These are phyloP conservation scores for Apodemus sylvaticus DNA, from an alignment of 2,113 vertebrate species.

Conservation along the genomic window DNA sequence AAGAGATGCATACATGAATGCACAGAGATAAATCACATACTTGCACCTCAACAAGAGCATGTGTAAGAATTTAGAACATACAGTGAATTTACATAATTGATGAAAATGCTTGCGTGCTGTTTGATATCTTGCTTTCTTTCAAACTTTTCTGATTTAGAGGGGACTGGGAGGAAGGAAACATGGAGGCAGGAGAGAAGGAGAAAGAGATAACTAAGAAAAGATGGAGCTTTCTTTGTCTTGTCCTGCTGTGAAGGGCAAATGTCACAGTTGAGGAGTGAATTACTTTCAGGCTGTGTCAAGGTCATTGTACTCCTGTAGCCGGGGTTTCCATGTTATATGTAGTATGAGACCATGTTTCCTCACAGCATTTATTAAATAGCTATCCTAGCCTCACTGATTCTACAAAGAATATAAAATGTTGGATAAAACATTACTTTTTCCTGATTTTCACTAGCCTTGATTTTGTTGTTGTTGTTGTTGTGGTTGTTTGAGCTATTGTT, in stretches of 20 bases:
- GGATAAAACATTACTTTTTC: background rate
- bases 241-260: background rate
- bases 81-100: background rate
- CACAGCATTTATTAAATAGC: background rate
- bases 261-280: background rate
- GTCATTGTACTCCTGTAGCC: background rate
- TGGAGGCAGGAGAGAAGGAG: no score
- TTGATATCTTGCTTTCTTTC: background rate
- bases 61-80: background rate
- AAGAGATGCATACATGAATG: background rate
- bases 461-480: background rate
- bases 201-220: background rate
- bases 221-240: background rate
- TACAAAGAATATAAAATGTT: background rate
- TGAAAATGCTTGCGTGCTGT: background rate
- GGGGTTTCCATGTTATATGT: background rate
- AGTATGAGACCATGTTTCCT: background rate
- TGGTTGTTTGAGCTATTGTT: background rate
- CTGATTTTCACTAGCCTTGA: background rate
- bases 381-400: background rate
- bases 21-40: no score
- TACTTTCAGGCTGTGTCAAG: background rate
- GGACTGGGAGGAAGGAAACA: no score
- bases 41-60: background rate
- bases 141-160: background rate